Evolutionary conservation across 2,113 vertebrate species (phyloP), one percentile per base, ranked within the genome.

Genomic region (Pluvialis apricaria): DNA sequence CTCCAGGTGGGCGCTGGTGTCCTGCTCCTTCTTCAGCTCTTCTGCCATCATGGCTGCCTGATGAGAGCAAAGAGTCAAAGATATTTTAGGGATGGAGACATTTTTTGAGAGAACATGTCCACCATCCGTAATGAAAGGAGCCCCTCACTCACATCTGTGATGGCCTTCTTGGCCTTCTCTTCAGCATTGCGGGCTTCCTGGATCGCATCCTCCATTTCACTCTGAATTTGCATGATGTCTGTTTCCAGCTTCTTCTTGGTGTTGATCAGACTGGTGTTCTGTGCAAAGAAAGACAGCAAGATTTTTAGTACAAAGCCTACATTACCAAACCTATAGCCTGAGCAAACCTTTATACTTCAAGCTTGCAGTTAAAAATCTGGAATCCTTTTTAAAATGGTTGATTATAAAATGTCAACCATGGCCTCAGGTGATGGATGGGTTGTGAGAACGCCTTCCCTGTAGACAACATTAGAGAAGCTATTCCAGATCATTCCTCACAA

Each of bases 11-110:
- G 99, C 97, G 0, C 98, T 99, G 75, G 99, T 99, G 95, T 99
- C 98, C 92, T 99, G 99, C 89, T 99, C 99, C 95, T 99, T 99
- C 97, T 99, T 99, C 71, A 99, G 97, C 91, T 99, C 98, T 95
- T 99, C 99, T 0, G 99, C 98, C 99, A 99, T 99, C 99, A 98
- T 98, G 79, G 99, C 98, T 0, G 92, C 98, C 98, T 98, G 58
- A 36, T 15, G n/a, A 15, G 58, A 25, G 9, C n/a, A 61, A 36
- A 61, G 58, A 25, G 9, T 13, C 22, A 61, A 61, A 61, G 60
- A 45, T 44, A 44, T 44, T 44, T 44, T n/a, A n/a, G n/a, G n/a
- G n/a, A n/a, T n/a, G n/a, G n/a, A n/a, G 44, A 45, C 44, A 45
- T 18, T 17, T 18, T 45, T 45, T 6, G 28, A 36, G 47, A 15